Evolutionary conservation across 2,113 vertebrate genomes (phyloP), one percentile per base, ranked within the genome.

Genomic region (Ophiodon elongatus): DNA sequence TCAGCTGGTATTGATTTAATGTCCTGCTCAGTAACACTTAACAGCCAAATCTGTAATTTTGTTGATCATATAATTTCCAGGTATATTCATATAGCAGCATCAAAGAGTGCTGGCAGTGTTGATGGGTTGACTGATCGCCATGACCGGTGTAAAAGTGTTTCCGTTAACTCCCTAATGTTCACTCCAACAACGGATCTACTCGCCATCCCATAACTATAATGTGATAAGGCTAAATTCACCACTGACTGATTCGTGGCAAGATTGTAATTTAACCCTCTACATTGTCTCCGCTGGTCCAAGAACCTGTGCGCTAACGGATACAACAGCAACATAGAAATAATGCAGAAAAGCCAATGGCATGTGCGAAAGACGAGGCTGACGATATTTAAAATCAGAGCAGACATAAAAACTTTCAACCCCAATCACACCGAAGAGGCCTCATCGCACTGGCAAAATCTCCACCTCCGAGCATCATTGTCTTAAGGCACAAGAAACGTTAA

Each of bases 121-220:
- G n/a, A 43, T 41, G 3, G 27, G 66, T 47, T 27, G 27, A 41
- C 37, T 65, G 63, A 41, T 25, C 37, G 15, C n/a, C 23, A 25
- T 25, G 60, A 11, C 31, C 19, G 11, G 33, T 33, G 23, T 31
- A 3, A 33, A 74, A 2, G 9, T 4, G 35, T 23, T 41, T 60
- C 52, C 10, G 11, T 56, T 37, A 82, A 31, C 45, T 73, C 67
- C 47, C 52, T 10, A 7, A 27, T 25, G 57, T 57, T 25, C 14
- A 29, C 43, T 62, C 31, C 29, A 75, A 17, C 6, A 77, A 8
- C 39, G 37, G 33, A 25, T 73, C 8, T 82, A 8, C 69, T 82
- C 47, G 43, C 15, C 54, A 25, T 60, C 54, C 37, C 27, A 23
- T 59, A 73, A 43, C 6, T 31, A 14, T 29, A 33, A 54, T 41